A percentile compares a stretch with the other conserved stretches of the same genome.
Conservation (phyloP, 2,113 vertebrate genomes). For the Entelurus aequoreus region DNA sequence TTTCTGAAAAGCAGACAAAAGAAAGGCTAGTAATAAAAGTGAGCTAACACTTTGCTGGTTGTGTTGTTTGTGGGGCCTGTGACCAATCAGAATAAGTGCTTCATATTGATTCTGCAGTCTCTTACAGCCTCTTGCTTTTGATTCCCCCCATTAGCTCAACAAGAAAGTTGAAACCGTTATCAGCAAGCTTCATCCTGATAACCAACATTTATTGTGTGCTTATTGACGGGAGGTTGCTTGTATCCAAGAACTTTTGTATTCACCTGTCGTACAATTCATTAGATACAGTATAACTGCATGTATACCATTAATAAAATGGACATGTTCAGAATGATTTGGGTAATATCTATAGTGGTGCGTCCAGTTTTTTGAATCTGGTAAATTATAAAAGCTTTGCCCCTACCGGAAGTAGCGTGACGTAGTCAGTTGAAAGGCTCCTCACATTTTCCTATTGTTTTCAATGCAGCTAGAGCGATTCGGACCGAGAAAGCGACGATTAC, state of each 20-base stretch:
- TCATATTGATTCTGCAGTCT: constrained; percentile 59
- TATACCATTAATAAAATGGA: not conserved
- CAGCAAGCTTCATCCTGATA: constrained; percentile 53
- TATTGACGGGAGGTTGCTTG: constrained; percentile 27
- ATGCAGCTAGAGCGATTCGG: too few relatives aligned
- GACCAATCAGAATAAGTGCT: constrained; percentile 70
- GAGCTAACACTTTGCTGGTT: constrained; percentile 39
- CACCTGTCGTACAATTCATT: not conserved
- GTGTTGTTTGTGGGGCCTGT: constrained; percentile 44
- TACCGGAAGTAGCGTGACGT: too few relatives aligned
- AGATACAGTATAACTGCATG: not conserved
- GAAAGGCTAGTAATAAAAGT: constrained; percentile 31
- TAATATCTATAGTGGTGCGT: too few relatives aligned
- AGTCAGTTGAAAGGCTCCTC: too few relatives aligned
- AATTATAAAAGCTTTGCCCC: too few relatives aligned
- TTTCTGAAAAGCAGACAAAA: constrained; percentile 29
- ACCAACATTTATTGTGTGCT: constrained; percentile 44
- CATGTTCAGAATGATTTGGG: too few relatives aligned
- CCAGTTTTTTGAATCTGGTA: too few relatives aligned
- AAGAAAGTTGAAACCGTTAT: constrained; percentile 57
- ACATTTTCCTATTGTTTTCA: too few relatives aligned
- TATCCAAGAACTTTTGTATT: not conserved
- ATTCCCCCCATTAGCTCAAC: constrained; percentile 62
- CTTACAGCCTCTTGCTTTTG: constrained; percentile 49
- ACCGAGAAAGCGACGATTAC: too few relatives aligned